Evolutionary conservation across 2,888 invertebrate species (phyloP).

Genomic region (Agrilus mali): DNA sequence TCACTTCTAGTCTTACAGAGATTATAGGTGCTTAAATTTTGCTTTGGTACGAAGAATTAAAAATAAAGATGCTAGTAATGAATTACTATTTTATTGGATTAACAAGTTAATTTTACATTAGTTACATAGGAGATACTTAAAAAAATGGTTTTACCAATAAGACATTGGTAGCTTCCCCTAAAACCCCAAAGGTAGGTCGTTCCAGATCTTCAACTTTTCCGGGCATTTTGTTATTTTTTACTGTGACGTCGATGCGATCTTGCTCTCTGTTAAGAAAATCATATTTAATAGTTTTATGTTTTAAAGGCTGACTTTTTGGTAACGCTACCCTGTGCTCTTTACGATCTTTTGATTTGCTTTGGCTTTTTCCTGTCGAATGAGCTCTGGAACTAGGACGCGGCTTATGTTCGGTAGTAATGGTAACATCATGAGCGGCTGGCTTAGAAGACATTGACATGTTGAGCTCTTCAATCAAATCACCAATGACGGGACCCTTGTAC

Average conservation of each 20-base stretch:
- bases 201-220: too few species aligned
- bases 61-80: too few species aligned
- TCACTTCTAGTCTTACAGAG: too few species aligned
- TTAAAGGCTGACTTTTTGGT: slow-evolving; percentile 13
- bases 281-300: slow-evolving; percentile 22
- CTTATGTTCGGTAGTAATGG: slow-evolving; percentile 23
- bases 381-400: neutral
- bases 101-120: too few species aligned
- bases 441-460: slow-evolving; percentile 34
- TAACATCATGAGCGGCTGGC: slow-evolving; percentile 22
- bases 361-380: slow-evolving; percentile 2
- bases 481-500: slow-evolving; percentile 53
- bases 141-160: too few species aligned
- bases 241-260: neutral
- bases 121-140: too few species aligned
- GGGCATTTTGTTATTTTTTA: neutral
- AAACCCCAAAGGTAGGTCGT: too few species aligned
- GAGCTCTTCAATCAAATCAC: slow-evolving; percentile 53
- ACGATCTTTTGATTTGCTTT: slow-evolving; percentile 7
- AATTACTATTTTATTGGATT: too few species aligned
- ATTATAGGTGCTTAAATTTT: too few species aligned
- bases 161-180: too few species aligned
- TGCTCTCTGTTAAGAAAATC: slow-evolving; percentile 27
- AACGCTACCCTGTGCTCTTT: slow-evolving; percentile 26
- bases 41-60: too few species aligned